phyloP scores from a whole-genome alignment of 2,797 vertebrate genomes.

The Halcyon smyrnensis region DNA sequence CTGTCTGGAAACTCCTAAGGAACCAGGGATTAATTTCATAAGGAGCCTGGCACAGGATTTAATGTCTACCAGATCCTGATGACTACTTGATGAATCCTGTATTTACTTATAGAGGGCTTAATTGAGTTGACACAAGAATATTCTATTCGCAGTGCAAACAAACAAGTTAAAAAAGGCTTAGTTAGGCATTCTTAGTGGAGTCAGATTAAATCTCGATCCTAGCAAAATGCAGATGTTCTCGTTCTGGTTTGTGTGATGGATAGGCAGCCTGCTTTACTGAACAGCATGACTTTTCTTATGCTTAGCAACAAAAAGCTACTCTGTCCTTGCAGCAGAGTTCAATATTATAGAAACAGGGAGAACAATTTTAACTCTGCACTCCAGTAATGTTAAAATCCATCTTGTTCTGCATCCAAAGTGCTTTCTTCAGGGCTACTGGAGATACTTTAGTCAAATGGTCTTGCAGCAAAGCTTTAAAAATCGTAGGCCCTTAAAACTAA shows the following conservation, averaged over 20 bases:
- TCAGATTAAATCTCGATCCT: background rate
- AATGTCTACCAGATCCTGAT: background rate
- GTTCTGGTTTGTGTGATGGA: background rate
- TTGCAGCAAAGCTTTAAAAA: background rate
- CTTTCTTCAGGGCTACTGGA: background rate
- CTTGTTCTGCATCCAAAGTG: background rate
- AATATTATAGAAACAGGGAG: background rate
- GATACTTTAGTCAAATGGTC: background rate
- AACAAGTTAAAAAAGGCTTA: background rate
- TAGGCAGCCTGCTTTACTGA: background rate
- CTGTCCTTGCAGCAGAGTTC: background rate
- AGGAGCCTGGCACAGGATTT: background rate
- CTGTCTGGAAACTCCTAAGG: conserved; percentile 24
- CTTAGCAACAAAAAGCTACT: background rate
- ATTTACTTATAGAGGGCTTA: background rate
- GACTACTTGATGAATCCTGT: background rate
- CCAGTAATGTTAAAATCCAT: background rate
- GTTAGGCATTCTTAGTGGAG: background rate
- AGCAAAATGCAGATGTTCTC: background rate
- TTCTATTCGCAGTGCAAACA: conserved; percentile 3
- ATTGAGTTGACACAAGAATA: background rate
- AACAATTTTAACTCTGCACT: background rate
- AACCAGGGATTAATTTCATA: background rate
- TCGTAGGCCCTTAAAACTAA: background rate
- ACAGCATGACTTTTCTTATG: background rate